phyloP scores from a whole-genome alignment of 2,888 invertebrate species.

The Seladonia tumulorum region DNA sequence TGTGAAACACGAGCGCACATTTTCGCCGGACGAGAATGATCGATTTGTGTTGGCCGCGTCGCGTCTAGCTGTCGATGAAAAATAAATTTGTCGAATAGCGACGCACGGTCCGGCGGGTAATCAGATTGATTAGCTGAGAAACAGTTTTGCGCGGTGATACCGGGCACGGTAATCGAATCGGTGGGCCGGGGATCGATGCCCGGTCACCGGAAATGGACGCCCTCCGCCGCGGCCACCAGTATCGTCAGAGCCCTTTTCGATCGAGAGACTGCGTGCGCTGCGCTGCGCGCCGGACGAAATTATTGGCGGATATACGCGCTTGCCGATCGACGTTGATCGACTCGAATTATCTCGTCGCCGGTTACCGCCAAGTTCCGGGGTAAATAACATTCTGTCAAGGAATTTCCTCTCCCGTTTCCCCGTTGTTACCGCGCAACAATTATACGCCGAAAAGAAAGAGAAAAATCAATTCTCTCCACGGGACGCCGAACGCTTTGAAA shows the following conservation, averaged over 20 bases:
- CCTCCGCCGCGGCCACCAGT: not conserved
- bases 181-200: slow-evolving; percentile 18
- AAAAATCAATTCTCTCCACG: not conserved
- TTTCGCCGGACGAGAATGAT: not conserved
- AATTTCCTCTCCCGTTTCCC: not conserved
- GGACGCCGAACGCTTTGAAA: not conserved
- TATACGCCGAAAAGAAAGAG: too few species aligned
- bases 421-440: not conserved
- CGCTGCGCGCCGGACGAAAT: not conserved
- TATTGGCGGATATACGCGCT: not conserved
- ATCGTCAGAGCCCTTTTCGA: slow-evolving; percentile 4
- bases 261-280: not conserved
- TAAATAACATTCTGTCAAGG: slow-evolving; percentile 12
- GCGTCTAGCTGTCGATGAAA: slow-evolving; percentile 1
- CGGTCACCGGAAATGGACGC: slow-evolving; percentile 24
- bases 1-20: not conserved
- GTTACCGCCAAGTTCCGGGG: not conserved
- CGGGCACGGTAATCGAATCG: slow-evolving; percentile 27
- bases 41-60: not conserved
- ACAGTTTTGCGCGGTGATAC: slow-evolving; percentile 36
- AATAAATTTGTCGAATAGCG: slow-evolving; percentile 28
- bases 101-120: slow-evolving; percentile 20
- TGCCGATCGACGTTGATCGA: not conserved
- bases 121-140: slow-evolving; percentile 46
- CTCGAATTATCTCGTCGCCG: slow-evolving; percentile 16